These are phyloP conservation scores for Melierax canorus DNA, from an alignment of 2,113 vertebrate genomes.

Conservation along the genomic window DNA sequence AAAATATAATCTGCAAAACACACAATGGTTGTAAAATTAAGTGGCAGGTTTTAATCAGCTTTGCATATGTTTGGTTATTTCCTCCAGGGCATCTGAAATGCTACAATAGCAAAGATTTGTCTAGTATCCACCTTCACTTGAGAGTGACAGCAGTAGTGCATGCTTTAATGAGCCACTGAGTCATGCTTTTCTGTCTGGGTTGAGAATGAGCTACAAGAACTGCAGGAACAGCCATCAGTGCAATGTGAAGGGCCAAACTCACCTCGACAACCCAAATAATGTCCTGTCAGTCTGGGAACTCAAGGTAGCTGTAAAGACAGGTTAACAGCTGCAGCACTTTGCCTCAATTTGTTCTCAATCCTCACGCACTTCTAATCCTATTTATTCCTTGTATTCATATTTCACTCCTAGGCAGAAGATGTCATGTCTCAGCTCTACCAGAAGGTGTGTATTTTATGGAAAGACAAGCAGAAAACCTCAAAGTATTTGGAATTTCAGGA, in stretches of 20 bases:
- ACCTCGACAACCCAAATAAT: not conserved
- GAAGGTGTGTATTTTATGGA: not conserved
- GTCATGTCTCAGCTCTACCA: not conserved
- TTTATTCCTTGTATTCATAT: not conserved
- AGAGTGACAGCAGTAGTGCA: not conserved
- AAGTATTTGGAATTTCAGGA: not conserved
- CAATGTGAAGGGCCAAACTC: not conserved
- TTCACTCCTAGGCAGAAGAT: not conserved
- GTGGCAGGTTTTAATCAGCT: not conserved
- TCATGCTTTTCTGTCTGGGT: not conserved
- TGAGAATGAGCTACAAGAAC: not conserved
- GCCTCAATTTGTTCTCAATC: not conserved
- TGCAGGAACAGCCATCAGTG: not conserved
- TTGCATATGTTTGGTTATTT: not conserved
- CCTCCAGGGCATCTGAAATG: not conserved
- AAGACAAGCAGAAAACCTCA: not conserved
- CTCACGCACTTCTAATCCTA: not conserved
- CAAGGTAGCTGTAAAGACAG: not conserved
- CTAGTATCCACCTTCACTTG: not conserved
- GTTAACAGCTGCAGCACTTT: not conserved
- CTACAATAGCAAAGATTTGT: not conserved
- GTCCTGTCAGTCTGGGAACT: not conserved
- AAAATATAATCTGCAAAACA: not conserved
- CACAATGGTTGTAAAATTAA: not conserved
- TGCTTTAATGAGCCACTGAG: not conserved